Evolutionary conservation across 2,113 vertebrate species (phyloP), one percentile per base, ranked within the genome.

Genomic region (Zosterops hypoxanthus): DNA sequence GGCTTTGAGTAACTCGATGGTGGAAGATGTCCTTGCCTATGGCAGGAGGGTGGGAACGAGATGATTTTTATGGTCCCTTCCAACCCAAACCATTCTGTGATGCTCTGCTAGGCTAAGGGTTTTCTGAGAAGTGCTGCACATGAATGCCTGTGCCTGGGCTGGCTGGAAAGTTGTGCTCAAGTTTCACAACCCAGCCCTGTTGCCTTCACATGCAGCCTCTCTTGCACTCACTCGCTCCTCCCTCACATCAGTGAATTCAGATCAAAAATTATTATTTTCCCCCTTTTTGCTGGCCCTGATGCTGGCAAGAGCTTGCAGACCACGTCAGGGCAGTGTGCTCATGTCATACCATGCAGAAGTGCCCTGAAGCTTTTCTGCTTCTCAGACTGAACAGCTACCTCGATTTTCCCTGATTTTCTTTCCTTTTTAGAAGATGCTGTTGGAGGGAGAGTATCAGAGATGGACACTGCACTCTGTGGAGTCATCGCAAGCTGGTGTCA

Each of bases 271-370:
- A 60, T 36, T 33, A 46, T 44, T 78, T 42, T 28, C 18, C 29
- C 18, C 49, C 8, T 61, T 73, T 86, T 61, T 83, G 41, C 36
- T 46, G 36, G 28, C 24, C 23, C 50, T 42, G 47, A 50, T 0
- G 11, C 52, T 63, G 56, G n/a, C 60, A 78, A n/a, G 46, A 87
- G 6, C 52, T 85, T 4, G 1, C 61, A 82, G 56, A 36, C 21
- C 2, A 1, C 7, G 18, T 0, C 46, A 47, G 75, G 42, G 21
- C 39, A 69, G 55, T 5, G 1, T 7, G 39, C 29, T 79, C 53
- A 15, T 0, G 3, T 53, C 44, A 18, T 3, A 5, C n/a, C 11
- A 12, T 0, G 3, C 11, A 26, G 21, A 73, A 86, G 14, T 7
- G 33, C 14, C 72, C 59, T 34, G 64, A 66, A 68, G 44, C 34